These are phyloP conservation scores for Pangasius krempfi DNA, from an alignment of 2,797 vertebrate genomes.

Conservation along the genomic window DNA sequence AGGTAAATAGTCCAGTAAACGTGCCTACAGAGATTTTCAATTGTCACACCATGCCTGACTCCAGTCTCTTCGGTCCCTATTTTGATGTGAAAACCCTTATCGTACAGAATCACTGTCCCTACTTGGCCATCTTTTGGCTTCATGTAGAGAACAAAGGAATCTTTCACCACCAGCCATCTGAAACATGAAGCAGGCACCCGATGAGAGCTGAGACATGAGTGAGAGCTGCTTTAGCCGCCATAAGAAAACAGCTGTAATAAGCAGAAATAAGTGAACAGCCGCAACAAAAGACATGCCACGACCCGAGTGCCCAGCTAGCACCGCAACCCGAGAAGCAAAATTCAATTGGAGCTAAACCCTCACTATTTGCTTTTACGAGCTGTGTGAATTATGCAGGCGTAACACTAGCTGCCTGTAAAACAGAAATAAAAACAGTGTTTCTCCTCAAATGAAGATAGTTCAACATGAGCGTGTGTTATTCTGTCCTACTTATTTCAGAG, in stretches of 20 bases:
- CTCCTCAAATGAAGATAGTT: slow-evolving; percentile 49
- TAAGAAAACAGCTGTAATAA: slow-evolving; percentile 59
- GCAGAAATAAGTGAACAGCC: slow-evolving; percentile 58
- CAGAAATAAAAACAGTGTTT: slow-evolving; percentile 53
- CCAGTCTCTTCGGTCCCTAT: slow-evolving; percentile 67
- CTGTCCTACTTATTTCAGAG: slow-evolving; percentile 56
- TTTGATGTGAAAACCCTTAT: slow-evolving; percentile 75
- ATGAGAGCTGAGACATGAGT: slow-evolving; percentile 51
- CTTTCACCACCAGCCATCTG: slow-evolving; percentile 68
- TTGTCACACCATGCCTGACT: slow-evolving; percentile 61
- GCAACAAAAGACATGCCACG: slow-evolving; percentile 43
- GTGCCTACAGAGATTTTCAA: slow-evolving; percentile 69
- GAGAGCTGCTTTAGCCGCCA: slow-evolving; percentile 41
- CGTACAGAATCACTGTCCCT: slow-evolving; percentile 68
- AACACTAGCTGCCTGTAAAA: slow-evolving; percentile 57
- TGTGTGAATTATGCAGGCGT: slow-evolving; percentile 58
- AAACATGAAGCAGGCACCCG: slow-evolving; percentile 54
- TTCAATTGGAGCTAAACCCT: slow-evolving; percentile 41
- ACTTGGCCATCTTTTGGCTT: slow-evolving; percentile 68
- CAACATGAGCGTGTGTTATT: slow-evolving; percentile 54
- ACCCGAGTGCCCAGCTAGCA: slow-evolving; percentile 44
- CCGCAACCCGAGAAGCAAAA: slow-evolving; percentile 52
- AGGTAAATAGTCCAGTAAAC: slow-evolving; percentile 27
- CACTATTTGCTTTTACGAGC: slow-evolving; percentile 59
- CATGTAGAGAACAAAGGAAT: slow-evolving; percentile 75